A percentile compares a stretch with the other conserved stretches of the same genome.
Conservation (phyloP, 2,113 vertebrate species). For the Caracal caracal region DNA sequence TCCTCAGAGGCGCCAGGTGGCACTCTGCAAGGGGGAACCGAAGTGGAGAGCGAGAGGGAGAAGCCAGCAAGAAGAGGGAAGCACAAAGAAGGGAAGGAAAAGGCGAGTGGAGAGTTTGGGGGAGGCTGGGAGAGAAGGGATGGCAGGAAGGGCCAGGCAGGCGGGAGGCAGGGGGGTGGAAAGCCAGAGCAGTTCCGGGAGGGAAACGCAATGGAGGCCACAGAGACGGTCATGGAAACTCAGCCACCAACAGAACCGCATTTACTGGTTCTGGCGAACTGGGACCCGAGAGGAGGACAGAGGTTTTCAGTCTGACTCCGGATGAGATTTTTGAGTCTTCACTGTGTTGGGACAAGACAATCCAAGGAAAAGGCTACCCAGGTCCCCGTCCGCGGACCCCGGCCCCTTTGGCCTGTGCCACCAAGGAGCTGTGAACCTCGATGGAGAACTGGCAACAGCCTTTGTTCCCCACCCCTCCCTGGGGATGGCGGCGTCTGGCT, state of each 20-base stretch:
- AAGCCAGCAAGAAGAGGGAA: not conserved
- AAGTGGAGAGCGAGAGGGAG: not conserved
- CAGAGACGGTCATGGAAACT: accelerated
- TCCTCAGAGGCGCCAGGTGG: no score
- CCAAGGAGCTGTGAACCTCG: not conserved
- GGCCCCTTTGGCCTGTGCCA: not conserved
- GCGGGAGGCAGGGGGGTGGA: not conserved
- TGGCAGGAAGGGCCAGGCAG: not conserved
- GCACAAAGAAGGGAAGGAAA: no score
- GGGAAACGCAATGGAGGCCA: accelerated
- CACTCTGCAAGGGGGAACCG: not conserved
- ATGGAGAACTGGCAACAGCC: not conserved
- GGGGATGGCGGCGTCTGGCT: accelerated
- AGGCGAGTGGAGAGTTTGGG: accelerated
- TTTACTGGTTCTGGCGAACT: not conserved
- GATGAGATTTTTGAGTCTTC: not conserved
- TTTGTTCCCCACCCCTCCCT: not conserved
- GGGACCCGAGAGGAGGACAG: accelerated
- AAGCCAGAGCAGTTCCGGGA: accelerated
- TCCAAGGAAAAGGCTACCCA: not conserved
- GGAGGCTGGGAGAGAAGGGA: no score
- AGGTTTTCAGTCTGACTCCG: accelerated
- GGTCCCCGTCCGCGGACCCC: accelerated
- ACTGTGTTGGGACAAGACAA: not conserved
- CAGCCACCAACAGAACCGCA: accelerated